Percentiles rank a stretch among this genome's conserved stretches.
phyloP scores from a whole-genome alignment of 2,888 invertebrate species.

The Brachycybe producta region DNA sequence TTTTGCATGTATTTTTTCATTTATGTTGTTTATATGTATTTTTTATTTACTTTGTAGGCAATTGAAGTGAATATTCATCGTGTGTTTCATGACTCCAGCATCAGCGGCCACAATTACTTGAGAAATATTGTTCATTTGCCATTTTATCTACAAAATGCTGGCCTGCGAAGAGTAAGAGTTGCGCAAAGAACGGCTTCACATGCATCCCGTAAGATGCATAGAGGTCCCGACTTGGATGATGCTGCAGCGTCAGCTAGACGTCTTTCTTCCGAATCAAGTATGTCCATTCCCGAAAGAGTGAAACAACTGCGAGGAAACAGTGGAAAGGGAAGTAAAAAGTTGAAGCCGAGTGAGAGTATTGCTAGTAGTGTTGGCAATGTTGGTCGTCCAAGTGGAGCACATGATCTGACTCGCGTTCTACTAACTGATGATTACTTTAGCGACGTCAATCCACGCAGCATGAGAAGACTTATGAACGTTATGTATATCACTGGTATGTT shows the following conservation, averaged over 20 bases:
- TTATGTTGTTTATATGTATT: too few relatives aligned
- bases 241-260: conserved; percentile 9
- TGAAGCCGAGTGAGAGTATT: conserved; percentile 57
- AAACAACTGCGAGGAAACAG: conserved; percentile 18
- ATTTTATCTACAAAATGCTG: conserved; percentile 94
- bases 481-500: conserved; percentile 77
- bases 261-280: conserved; percentile 23
- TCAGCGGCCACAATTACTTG: conserved; percentile 86
- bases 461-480: conserved; percentile 92
- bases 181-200: conserved; percentile 43
- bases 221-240: conserved; percentile 9
- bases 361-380: conserved; percentile 85
- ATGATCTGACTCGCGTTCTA: conserved; percentile 64
- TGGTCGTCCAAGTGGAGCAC: conserved; percentile 60
- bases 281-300: conserved; percentile 24
- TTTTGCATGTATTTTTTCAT: too few relatives aligned
- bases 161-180: conserved; percentile 70
- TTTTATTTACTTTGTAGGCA: conserved; percentile 57
- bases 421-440: conserved; percentile 97
- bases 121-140: conserved; percentile 94
- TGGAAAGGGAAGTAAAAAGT: conserved; percentile 27
- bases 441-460: conserved; percentile 93
- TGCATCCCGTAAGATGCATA: conserved; percentile 21
- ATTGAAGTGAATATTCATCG: conserved; percentile 79
- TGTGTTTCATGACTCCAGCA: conserved; percentile 76